Evolutionary conservation across 2,888 invertebrate genomes (phyloP), one percentile per base, ranked within the genome.

Genomic region (Liopterus haemorrhoidalis): DNA sequence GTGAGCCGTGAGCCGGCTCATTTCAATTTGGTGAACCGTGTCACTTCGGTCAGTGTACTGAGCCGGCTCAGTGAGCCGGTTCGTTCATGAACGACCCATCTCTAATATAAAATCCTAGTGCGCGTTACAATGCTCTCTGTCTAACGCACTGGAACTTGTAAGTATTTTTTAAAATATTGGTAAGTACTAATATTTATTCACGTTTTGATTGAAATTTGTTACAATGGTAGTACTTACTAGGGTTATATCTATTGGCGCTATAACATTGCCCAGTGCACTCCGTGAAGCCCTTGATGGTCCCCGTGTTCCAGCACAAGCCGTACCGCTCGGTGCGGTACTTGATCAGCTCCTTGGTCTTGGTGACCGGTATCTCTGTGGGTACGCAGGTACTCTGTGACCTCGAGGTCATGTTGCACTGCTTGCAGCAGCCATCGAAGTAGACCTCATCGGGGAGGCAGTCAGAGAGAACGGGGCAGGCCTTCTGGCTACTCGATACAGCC

Each of bases 211-310:
- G n/a, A 21, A 21, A 22, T 14, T n/a, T 36, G 15, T 36, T 21
- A 21, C n/a, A 15, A n/a, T n/a, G 32, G 4, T 21, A 12, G 42
- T 43, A 69, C 72, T 73, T 59, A 83, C 85, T 66, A 55, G 70
- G 65, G 58, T 82, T 81, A 53, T 78, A 86, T n/a, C 73, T 64
- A 0, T 84, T 81, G 12, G 78, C 77, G 0, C 87, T 85, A 51
- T 74, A 69, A 57, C 88, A 88, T 9, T 69, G 60, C 1, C 88
- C 88, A 36, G 73, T 70, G 56, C 88, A 89, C 64, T 85, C 80
- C 5, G 75, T 78, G 57, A 87, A 76, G 4, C 75, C 78, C 3
- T 55, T 52, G 12, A 87, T 68, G 0, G 78, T 70, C 41, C 72
- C 59, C 16, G 67, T 62, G 66, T 88, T 89, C 49, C 68, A 66